phyloP scores from a whole-genome alignment of 2,113 vertebrate genomes.

The Scartelaos histophorus region DNA sequence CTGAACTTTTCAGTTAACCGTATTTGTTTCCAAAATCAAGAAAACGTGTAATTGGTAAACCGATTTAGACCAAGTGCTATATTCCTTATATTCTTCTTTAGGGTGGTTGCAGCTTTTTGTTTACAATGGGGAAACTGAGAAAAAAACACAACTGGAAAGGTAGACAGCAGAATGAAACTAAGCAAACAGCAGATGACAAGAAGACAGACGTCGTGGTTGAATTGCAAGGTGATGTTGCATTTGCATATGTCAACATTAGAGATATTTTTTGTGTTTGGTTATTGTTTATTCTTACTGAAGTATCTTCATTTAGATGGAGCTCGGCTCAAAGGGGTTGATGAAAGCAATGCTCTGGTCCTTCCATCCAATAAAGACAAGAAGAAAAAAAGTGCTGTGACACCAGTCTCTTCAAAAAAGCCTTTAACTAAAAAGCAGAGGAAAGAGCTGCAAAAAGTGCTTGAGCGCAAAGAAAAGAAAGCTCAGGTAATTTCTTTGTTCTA shows the following conservation, averaged over 20 bases:
- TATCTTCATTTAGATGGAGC: conserved; percentile 69
- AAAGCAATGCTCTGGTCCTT: conserved; percentile 87
- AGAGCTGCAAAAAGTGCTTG: conserved; percentile 86
- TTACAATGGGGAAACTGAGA: conserved; percentile 83
- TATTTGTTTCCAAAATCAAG: not conserved
- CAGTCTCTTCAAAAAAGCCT: conserved; percentile 75
- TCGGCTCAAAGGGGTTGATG: conserved; percentile 85
- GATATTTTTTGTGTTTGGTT: not conserved
- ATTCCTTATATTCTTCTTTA: not conserved
- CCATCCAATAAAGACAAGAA: conserved; percentile 83
- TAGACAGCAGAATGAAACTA: conserved; percentile 62
- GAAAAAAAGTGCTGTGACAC: conserved; percentile 19
- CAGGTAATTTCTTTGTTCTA: conserved; percentile 70
- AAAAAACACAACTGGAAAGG: conserved; percentile 88
- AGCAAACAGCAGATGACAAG: conserved; percentile 20
- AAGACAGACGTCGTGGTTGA: conserved; percentile 68
- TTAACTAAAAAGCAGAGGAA: conserved; percentile 90
- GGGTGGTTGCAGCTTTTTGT: not conserved
- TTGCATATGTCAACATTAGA: not conserved
- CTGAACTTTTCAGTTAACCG: not conserved
- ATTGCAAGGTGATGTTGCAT: conserved; percentile 63
- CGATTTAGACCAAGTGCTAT: not conserved
- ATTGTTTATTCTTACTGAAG: not conserved
- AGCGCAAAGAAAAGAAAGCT: conserved; percentile 90
- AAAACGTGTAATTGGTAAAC: not conserved